Conservation (phyloP, 1,140 invertebrate genomes). For the Chymomyza costata region DNA sequence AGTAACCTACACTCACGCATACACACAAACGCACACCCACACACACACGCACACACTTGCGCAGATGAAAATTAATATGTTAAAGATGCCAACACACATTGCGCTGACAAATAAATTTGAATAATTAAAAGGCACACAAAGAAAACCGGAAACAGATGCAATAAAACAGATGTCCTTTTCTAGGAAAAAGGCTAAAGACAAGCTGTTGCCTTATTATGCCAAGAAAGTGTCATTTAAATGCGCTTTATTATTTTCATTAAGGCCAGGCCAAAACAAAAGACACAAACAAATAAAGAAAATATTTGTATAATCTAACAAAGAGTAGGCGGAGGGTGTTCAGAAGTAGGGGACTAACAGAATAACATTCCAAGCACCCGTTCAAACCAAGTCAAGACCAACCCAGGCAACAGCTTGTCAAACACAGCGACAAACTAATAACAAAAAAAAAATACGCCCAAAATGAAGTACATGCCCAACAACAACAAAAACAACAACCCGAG, state of each 20-base stretch:
- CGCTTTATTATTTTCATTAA: slow-evolving; percentile 44
- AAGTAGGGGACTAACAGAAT: no score
- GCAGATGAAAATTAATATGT: no score
- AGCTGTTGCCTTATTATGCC: slow-evolving; percentile 39
- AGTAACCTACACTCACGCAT: slow-evolving; percentile 16
- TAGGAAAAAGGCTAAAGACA: slow-evolving; percentile 20
- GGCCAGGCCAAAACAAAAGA: slow-evolving; percentile 30
- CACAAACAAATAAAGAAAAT: slow-evolving; percentile 58
- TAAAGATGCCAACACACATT: slow-evolving; percentile 34
- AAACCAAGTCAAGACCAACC: no score
- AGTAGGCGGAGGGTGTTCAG: no score
- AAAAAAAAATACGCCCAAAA: slow-evolving; percentile 17
- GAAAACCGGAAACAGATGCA: slow-evolving; percentile 22
- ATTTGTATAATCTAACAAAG: slow-evolving; percentile 24
- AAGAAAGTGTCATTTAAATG: slow-evolving; percentile 42
- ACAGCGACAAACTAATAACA: slow-evolving; percentile 53
- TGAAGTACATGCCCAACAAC: slow-evolving; percentile 18
- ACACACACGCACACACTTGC: slow-evolving; percentile 23
- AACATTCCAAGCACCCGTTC: no score
- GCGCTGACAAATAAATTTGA: slow-evolving; percentile 68
- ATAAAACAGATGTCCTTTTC: slow-evolving; percentile 61
- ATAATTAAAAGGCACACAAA: slow-evolving; percentile 60
- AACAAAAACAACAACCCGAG: slow-evolving; percentile 11
- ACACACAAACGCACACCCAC: neutral
- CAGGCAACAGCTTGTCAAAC: slow-evolving; percentile 50